Evolutionary conservation across 2,888 invertebrate genomes (phyloP), one percentile per base, ranked within the genome.

Genomic region (Asteroscopus sphinx): DNA sequence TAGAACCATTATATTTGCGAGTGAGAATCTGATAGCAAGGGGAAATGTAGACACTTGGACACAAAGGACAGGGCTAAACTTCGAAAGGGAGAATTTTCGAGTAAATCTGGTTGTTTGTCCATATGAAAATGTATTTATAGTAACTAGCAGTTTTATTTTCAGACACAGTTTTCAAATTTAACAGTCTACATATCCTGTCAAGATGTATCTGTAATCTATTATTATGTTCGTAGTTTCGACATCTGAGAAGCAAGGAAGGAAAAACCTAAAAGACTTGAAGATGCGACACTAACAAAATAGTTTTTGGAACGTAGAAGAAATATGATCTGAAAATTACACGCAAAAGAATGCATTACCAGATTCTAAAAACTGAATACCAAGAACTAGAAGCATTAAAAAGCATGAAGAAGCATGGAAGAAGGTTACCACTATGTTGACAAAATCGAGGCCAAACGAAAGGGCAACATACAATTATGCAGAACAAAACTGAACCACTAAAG

Each of bases 1-100:
- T 74, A 74, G 77, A 77, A 64, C 71, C 68, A 74, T 74, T 68
- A 70, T 77, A 68, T 74, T 68, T 32, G 60, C 77, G 41, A 57
- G 61, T 68, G 72, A 36, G 64, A 56, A 75, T 74, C 77, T 58
- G 77, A 77, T 75, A 74, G 47, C 36, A 25, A 17, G n/a, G 44
- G 55, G 59, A 68, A 56, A 69, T 73, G 64, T 64, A 55, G 57
- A 68, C 56, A 59, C 46, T 40, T 42, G 39, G 41, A 67, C 16
- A 76, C 73, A 73, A 76, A 73, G 73, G 69, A 73, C 52, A 33
- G 13, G 35, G 47, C 60, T 71, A 13, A 66, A 67, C 45, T 45
- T 40, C 45, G 64, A 57, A 73, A 54, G 42, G 64, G 46, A 76
- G 47, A 76, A 73, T 51, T 32, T 39, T 58, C 51, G 32, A 37